Conservation (phyloP, 1,140 invertebrate species). For the Samia ricini region DNA sequence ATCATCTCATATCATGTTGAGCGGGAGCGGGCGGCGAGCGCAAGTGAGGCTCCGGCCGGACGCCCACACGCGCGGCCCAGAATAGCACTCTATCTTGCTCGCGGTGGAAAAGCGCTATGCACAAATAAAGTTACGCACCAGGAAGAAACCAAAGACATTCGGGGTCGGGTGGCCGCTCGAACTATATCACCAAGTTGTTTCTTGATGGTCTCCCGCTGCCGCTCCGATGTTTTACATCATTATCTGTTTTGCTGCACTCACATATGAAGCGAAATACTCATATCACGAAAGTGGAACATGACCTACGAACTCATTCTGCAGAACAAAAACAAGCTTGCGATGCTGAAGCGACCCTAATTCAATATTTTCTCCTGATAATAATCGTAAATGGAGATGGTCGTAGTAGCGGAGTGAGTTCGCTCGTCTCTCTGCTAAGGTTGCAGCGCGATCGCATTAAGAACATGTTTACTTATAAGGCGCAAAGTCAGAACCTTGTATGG, state of each 20-base stretch:
- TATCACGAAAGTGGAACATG: not conserved
- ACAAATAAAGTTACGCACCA: conserved; percentile 62
- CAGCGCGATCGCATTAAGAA: conserved; percentile 62
- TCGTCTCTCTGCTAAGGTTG: conserved; percentile 52
- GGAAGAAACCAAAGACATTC: conserved; percentile 59
- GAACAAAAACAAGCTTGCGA: conserved; percentile 19
- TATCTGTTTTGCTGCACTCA: not conserved
- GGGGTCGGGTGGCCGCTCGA: conserved; percentile 33
- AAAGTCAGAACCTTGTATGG: conserved; percentile 51
- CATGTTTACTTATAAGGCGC: conserved; percentile 68
- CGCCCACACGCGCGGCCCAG: conserved; percentile 59
- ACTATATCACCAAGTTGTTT: conserved; percentile 16
- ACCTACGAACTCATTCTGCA: conserved; percentile 34
- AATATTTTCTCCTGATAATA: conserved; percentile 38
- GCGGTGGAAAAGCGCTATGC: conserved; percentile 62
- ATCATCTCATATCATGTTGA: conserved; percentile 1
- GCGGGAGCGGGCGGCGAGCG: conserved; percentile 27
- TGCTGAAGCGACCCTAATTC: conserved; percentile 32
- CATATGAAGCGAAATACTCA: conserved; percentile 10
- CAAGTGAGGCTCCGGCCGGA: conserved; percentile 17
- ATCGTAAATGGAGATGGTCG: conserved; percentile 39
- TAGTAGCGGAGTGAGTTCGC: conserved; percentile 41
- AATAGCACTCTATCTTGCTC: conserved; percentile 66
- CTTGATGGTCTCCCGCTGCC: not conserved
- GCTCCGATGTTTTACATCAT: not conserved